Percentiles rank a stretch among this genome's conserved stretches.
phyloP scores from a whole-genome alignment of 2,888 invertebrate genomes.

The Glaucopsyche alexis region DNA sequence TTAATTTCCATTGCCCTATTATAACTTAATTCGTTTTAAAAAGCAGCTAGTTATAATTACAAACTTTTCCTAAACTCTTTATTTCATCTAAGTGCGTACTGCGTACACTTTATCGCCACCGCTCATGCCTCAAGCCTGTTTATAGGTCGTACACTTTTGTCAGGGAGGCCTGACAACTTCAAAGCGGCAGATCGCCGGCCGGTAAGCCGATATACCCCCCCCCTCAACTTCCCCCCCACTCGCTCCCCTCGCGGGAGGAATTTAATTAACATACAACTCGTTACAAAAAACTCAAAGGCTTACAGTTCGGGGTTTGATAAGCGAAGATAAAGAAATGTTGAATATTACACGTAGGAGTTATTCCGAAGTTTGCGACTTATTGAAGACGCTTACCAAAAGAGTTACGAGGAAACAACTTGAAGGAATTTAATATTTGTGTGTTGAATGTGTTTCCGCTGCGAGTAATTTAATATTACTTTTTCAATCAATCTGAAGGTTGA shows the following conservation, averaged over 20 bases:
- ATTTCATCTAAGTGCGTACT: too few relatives aligned
- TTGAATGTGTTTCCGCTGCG: neutral
- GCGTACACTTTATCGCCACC: neutral
- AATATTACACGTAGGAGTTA: neutral
- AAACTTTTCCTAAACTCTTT: too few relatives aligned
- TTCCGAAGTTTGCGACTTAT: neutral
- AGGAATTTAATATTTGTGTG: neutral
- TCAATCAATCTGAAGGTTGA: neutral
- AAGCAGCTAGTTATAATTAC: too few relatives aligned
- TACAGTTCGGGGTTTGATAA: conserved; percentile 1
- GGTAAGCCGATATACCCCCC: conserved; percentile 37
- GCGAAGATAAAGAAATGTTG: neutral
- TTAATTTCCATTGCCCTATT: too few relatives aligned
- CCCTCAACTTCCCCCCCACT: neutral
- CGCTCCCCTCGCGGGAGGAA: neutral
- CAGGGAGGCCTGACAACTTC: conserved; percentile 37
- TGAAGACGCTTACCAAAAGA: neutral
- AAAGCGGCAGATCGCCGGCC: conserved; percentile 34
- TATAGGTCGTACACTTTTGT: conserved; percentile 35
- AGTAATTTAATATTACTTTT: neutral
- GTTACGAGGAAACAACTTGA: neutral
- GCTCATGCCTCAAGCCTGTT: conserved; percentile 3
- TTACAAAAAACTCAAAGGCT: conserved; percentile 1
- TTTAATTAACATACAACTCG: conserved; percentile 32
- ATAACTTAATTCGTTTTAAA: too few relatives aligned